Percentiles rank a stretch among this genome's conserved stretches.
These are phyloP conservation scores for Stegophylla sp. DNA, from an alignment of 2,888 invertebrate species.

Conservation along the genomic window DNA sequence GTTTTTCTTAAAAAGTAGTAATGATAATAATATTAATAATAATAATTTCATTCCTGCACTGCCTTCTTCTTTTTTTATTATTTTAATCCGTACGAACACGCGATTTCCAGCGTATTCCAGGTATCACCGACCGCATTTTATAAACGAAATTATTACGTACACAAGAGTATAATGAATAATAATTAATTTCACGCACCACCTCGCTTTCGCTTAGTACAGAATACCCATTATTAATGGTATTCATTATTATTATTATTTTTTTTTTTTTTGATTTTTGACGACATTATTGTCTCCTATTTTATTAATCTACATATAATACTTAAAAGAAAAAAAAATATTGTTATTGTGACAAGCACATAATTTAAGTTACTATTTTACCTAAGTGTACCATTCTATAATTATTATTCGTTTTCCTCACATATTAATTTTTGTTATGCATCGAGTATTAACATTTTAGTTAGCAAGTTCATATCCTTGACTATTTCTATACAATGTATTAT, in stretches of 20 bases:
- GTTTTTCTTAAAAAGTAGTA: not conserved
- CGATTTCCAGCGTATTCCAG: not conserved
- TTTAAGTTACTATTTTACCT: not conserved
- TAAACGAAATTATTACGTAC: not conserved
- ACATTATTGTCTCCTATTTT: constrained; percentile 11
- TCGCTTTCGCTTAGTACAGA: constrained; percentile 23
- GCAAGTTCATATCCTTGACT: not conserved
- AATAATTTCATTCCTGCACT: constrained; percentile 5
- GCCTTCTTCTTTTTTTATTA: not conserved
- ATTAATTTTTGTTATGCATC: constrained; percentile 43
- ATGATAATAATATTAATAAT: not conserved
- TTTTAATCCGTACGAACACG: constrained; percentile 13
- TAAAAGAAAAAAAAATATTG: constrained; percentile 23
- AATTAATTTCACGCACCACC: constrained; percentile 29
- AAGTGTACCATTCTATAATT: not conserved
- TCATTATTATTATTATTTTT: constrained; percentile 9
- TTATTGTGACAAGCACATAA: constrained; percentile 21
- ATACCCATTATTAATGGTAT: not conserved
- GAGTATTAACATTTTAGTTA: constrained; percentile 18
- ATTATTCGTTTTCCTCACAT: constrained; percentile 1
- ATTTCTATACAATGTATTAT: not conserved
- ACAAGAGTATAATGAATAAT: constrained; percentile 1
- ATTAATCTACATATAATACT: not conserved
- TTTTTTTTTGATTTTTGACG: constrained; percentile 16
- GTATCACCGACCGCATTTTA: not conserved